These are phyloP conservation scores for Antigone vipio DNA, from an alignment of 2,113 vertebrate genomes.

Conservation along the genomic window DNA sequence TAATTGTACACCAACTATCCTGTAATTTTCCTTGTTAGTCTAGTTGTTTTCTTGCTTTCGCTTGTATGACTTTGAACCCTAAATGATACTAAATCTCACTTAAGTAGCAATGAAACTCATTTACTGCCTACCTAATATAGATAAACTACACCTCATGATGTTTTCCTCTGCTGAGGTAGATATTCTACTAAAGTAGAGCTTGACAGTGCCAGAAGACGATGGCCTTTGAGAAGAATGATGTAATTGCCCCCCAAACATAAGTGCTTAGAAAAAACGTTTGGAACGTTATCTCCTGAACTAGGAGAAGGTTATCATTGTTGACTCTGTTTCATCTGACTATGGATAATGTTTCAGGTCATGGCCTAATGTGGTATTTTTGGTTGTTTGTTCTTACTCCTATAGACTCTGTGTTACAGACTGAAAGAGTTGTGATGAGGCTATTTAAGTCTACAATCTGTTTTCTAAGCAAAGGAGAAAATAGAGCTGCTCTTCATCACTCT, in stretches of 20 bases:
- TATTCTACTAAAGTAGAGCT: not conserved
- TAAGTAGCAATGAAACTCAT: not conserved
- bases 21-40: not conserved
- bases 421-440: not conserved
- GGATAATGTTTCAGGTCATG: not conserved
- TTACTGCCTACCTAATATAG: not conserved
- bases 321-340: not conserved
- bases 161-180: not conserved
- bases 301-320: not conserved
- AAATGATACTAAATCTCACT: not conserved
- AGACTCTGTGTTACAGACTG: not conserved
- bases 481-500: not conserved
- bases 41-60: not conserved
- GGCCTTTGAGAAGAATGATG: not conserved
- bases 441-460: not conserved
- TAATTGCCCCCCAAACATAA: not conserved
- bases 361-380: not conserved
- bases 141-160: not conserved
- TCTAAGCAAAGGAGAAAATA: not conserved
- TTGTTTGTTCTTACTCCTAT: not conserved
- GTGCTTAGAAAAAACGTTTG: not conserved
- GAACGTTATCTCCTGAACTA: not conserved
- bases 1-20: not conserved
- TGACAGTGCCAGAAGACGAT: not conserved
- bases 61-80: not conserved